Base-by-base conservation (phyloP, 2,113 vertebrate species). In the Esox niger region DNA sequence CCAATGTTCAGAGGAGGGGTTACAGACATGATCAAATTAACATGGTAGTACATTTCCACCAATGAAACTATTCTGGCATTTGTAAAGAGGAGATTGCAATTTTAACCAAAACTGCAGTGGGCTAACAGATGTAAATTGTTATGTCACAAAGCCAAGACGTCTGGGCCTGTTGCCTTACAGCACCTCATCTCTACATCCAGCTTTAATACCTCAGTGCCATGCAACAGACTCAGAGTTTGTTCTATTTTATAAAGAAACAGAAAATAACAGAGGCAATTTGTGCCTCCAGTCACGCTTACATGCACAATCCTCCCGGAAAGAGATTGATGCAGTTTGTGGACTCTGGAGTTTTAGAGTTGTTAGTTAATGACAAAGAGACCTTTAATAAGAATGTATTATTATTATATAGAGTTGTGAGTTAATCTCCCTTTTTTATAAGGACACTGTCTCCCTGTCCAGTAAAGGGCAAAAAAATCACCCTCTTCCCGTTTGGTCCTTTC, bases 341-440 rank as follows among this genome's bases (percentile, higher is more conserved):
- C 49, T 47, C 57, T 66, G 25, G 52, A 13, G 35, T 38, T 5
- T n/a, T n/a, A 79, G 29, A 6, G 25, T 13, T 54, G 62, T 69
- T 66, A 79, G 54, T 70, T 74, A 69, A 35, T 8, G n/a, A n/a
- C n/a, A n/a, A n/a, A n/a, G n/a, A n/a, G n/a, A n/a, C n/a, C n/a
- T n/a, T n/a, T n/a, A n/a, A n/a, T n/a, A n/a, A n/a, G n/a, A n/a
- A n/a, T n/a, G n/a, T n/a, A n/a, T n/a, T n/a, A n/a, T n/a, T n/a
- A n/a, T n/a, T n/a, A n/a, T n/a, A n/a, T n/a, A 79, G 29, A 6
- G 25, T 13, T 54, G 62, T 69, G 68, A 79, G 54, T 70, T 74
- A 69, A 35, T 8, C 2, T 35, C 6, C 7, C 59, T 21, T 61
- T 25, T 17, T 4, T 9, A 13, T 29, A 60, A 30, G 31, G 30